A percentile compares a stretch with the other conserved stretches of the same genome.
Conservation (phyloP, 37 sponge, comb jelly and placozoan species). For the Trichoplax adhaerens region DNA sequence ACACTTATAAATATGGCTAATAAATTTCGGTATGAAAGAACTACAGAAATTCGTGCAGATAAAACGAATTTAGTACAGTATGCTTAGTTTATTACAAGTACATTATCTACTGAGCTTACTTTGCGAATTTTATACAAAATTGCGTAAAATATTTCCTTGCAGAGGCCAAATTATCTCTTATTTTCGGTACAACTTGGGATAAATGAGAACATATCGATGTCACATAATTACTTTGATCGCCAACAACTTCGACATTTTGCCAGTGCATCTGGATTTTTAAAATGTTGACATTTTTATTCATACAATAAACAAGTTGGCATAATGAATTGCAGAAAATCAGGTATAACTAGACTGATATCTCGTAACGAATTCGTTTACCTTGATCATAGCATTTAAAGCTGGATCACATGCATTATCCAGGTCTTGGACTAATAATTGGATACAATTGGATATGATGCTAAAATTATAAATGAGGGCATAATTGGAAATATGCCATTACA, state of each 20-base stretch:
- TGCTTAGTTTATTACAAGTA: neutral
- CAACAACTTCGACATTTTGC: constrained; percentile 72
- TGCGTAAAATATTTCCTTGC: constrained; percentile 90
- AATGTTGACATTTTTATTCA: neutral
- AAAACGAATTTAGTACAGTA: neutral
- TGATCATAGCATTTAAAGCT: constrained; percentile 76
- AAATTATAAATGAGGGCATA: neutral
- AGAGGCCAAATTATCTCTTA: constrained; percentile 72
- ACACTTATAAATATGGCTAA: constrained; percentile 85
- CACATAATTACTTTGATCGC: constrained; percentile 87
- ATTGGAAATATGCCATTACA: no score
- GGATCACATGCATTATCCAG: constrained; percentile 56
- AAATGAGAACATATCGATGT: constrained; percentile 50
- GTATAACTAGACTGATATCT: neutral
- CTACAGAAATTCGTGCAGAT: constrained; percentile 15
- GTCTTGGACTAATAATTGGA: constrained; percentile 75
- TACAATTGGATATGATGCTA: constrained; percentile 66
- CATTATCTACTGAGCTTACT: constrained; percentile 26
- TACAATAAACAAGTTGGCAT: no score
- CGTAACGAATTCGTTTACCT: constrained; percentile 25
- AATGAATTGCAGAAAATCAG: neutral
- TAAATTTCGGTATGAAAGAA: constrained; percentile 56
- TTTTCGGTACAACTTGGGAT: constrained; percentile 46
- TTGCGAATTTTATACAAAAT: constrained; percentile 94
- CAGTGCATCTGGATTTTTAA: constrained; percentile 39